A percentile compares a stretch with the other conserved stretches of the same genome.
phyloP scores from a whole-genome alignment of 1,140 invertebrate genomes.

The Macrotrachela quadricornifera region DNA sequence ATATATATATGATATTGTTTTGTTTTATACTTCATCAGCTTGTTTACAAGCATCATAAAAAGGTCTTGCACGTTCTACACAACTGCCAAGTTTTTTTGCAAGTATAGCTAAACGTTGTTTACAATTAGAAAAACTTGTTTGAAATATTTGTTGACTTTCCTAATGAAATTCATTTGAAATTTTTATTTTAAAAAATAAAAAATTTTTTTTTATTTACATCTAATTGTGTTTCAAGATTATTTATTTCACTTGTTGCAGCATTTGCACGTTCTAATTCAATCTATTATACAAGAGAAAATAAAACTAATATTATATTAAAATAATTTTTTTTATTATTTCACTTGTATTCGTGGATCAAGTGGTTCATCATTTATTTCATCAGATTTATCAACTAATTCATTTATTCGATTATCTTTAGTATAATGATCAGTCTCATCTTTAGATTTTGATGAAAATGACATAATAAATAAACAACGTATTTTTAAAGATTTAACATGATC shows the following conservation, averaged over 20 bases:
- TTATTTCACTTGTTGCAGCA: slow-evolving; percentile 71
- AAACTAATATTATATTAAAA: too few relatives aligned
- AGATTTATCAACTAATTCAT: too few relatives aligned
- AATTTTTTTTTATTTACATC: slow-evolving; percentile 58
- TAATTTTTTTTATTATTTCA: not conserved
- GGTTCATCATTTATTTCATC: not conserved
- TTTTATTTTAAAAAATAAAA: not conserved
- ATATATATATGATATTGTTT: not conserved
- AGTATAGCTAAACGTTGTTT: slow-evolving; percentile 57
- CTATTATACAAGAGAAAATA: slow-evolving; percentile 29
- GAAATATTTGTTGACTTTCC: slow-evolving; percentile 60
- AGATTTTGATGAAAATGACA: too few relatives aligned
- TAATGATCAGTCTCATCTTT: too few relatives aligned
- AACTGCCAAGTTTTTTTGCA: slow-evolving; percentile 57
- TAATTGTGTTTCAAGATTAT: slow-evolving; percentile 71
- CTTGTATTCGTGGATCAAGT: slow-evolving; percentile 3
- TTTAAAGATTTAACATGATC: too few relatives aligned
- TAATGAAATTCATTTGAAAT: slow-evolving; percentile 21
- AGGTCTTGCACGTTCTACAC: slow-evolving; percentile 65
- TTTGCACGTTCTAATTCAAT: slow-evolving; percentile 74
- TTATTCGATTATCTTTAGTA: too few relatives aligned
- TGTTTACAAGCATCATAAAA: slow-evolving; percentile 60
- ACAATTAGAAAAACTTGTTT: slow-evolving; percentile 58
- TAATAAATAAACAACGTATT: too few relatives aligned
- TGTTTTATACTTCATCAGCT: slow-evolving; percentile 33